phyloP scores from a whole-genome alignment of 2,888 invertebrate species.

The Lithophane semibrunnea region DNA sequence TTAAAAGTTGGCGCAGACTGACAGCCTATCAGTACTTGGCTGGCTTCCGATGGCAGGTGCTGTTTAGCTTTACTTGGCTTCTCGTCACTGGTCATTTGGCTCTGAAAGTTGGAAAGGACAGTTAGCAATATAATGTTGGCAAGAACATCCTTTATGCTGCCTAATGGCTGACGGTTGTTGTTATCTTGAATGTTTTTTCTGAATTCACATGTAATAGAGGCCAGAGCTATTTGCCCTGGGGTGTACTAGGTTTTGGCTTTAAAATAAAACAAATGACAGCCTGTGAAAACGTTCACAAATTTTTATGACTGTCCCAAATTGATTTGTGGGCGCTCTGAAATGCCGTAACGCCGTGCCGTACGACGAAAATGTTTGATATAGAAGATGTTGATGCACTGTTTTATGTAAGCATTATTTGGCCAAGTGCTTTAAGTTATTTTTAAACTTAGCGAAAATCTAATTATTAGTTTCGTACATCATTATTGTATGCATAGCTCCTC shows the following conservation, averaged over 20 bases:
- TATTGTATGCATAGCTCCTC: neutral
- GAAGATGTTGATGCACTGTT: no score
- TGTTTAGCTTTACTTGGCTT: slow-evolving; percentile 76
- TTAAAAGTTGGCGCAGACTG: slow-evolving; percentile 79
- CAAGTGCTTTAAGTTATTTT: neutral
- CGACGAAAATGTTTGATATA: neutral
- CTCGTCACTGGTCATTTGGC: slow-evolving; percentile 76
- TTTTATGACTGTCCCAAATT: neutral
- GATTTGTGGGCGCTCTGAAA: neutral
- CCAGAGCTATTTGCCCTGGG: neutral
- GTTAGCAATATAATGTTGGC: slow-evolving; percentile 72
- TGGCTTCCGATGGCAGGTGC: slow-evolving; percentile 76
- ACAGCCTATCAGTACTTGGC: slow-evolving; percentile 72
- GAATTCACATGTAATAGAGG: slow-evolving; percentile 17
- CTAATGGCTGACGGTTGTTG: slow-evolving; percentile 38
- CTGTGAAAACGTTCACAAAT: no score
- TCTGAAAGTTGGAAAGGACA: slow-evolving; percentile 57
- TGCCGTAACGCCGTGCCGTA: no score
- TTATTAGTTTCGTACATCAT: neutral
- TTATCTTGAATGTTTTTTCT: slow-evolving; percentile 41
- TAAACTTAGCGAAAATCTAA: no score
- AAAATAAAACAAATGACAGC: neutral
- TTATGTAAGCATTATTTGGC: neutral
- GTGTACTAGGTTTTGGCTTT: neutral
- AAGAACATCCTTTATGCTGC: slow-evolving; percentile 51